Base-by-base conservation (phyloP, 2,113 vertebrate genomes). In the Rana temporaria region DNA sequence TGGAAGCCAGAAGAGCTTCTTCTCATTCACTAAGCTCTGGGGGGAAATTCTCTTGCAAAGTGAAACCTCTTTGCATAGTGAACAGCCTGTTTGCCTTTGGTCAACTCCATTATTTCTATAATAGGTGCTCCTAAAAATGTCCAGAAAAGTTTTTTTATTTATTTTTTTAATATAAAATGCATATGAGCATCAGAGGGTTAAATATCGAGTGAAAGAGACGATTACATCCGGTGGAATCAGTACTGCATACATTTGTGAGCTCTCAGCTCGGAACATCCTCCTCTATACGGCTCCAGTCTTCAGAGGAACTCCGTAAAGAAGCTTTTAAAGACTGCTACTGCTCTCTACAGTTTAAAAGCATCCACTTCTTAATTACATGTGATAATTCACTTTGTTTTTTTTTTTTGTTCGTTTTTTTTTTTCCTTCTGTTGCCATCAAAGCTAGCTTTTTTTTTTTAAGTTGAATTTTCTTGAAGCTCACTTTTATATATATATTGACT, bases 331-430 rank as follows among this genome's bases (percentile, higher is more conserved):
- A 93, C 94, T 96, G 95, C 96, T 98, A 95, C 98, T 98, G 98
- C 98, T 96, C 98, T 96, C 98, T 99, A 96, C 97, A 99, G 98
- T 98, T 96, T 91, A 95, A 97, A 94, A 79, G 90, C 89, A 91
- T 94, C 93, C 93, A 96, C 92, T 93, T 93, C 93, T 91, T 95
- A 95, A 95, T 95, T 94, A 92, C 90, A 92, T 84, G 74, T 92
- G 88, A 89, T 92, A 94, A 93, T 92, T 93, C 91, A 94, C 93
- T 94, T 92, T 92, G 90, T 91, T 92, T 89, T 91, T 88, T 88
- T 93, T 89, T 86, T 87, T 90, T 65, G n/a, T 94, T 92, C 91
- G 90, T 91, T 92, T 89, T 91, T 88, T 88, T 93, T 89, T 86
- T 87, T 90, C 56, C 88, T 88, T 93, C 87, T 79, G 84, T 88